A percentile compares a stretch with the other conserved stretches of the same genome.
These are phyloP conservation scores for Phengaris alcon DNA, from an alignment of 2,888 invertebrate species.

Conservation along the genomic window DNA sequence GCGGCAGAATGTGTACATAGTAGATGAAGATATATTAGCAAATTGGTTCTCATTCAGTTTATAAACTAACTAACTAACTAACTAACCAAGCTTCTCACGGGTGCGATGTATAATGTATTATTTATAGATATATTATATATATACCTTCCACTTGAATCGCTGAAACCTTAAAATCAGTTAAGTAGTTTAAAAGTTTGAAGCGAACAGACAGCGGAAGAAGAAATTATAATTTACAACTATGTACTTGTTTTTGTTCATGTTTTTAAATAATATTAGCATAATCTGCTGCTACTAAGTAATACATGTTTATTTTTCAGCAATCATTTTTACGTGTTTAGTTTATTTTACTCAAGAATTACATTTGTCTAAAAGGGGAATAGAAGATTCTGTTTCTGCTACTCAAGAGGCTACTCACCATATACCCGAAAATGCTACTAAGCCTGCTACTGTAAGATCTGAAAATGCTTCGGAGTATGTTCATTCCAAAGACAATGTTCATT, in stretches of 20 bases:
- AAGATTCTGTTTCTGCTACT: background rate
- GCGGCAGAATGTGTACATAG: background rate
- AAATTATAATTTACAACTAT: too few relatives aligned
- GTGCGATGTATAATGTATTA: too few relatives aligned
- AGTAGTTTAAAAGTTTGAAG: too few relatives aligned
- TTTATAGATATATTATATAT: too few relatives aligned
- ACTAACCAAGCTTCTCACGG: too few relatives aligned
- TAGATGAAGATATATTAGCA: background rate
- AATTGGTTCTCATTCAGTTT: background rate
- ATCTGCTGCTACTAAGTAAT: too few relatives aligned
- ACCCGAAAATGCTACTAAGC: background rate
- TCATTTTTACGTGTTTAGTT: background rate
- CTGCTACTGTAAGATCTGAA: background rate
- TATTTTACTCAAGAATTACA: background rate
- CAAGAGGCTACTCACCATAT: background rate
- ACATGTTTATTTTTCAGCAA: background rate
- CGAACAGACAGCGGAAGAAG: too few relatives aligned
- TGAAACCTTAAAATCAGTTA: too few relatives aligned
- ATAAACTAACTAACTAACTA: background rate
- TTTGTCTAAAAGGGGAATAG: background rate
- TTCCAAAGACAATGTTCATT: background rate
- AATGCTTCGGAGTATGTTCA: background rate
- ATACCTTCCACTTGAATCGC: too few relatives aligned
- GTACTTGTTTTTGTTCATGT: too few relatives aligned
- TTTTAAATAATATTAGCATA: too few relatives aligned